Percentiles rank a stretch among this genome's conserved stretches.
Evolutionary conservation across 23 tunicate genomes (phyloP).

Genomic region (Styela clava): DNA sequence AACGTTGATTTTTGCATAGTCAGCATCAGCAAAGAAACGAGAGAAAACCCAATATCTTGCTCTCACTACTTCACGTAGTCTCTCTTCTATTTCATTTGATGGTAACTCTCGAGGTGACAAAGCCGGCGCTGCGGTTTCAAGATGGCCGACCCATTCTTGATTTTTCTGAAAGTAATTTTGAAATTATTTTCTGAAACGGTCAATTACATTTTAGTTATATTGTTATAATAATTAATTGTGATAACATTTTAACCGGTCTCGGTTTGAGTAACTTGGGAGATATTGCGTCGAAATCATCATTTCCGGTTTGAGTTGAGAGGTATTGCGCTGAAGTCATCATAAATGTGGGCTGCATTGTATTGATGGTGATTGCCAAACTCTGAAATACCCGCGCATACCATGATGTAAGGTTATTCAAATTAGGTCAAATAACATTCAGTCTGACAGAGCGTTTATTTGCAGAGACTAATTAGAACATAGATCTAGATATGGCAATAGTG

Average conservation of each 20-base stretch:
- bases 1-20: conserved; percentile 83
- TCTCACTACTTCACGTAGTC: conserved; percentile 65
- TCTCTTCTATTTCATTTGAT: conserved; percentile 60
- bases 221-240: too few species aligned
- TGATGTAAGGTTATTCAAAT: too few species aligned
- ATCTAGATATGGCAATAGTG: too few species aligned
- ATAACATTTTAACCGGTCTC: not conserved
- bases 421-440: too few species aligned
- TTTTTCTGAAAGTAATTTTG: conserved; percentile 24
- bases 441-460: too few species aligned
- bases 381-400: too few species aligned
- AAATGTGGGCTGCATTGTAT: too few species aligned
- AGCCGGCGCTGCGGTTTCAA: conserved; percentile 62
- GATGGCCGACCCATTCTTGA: conserved; percentile 74
- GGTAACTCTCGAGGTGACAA: conserved; percentile 45
- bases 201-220: not conserved
- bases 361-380: too few species aligned
- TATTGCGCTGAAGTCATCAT: too few species aligned
- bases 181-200: not conserved
- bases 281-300: too few species aligned
- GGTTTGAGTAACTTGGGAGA: not conserved
- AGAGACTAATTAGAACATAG: too few species aligned
- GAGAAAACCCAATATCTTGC: conserved; percentile 48
- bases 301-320: too few species aligned
- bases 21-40: conserved; percentile 65